Percentiles rank a stretch among this genome's conserved stretches.
phyloP scores from a whole-genome alignment of 1,140 invertebrate genomes.

The Drosophila insularis region DNA sequence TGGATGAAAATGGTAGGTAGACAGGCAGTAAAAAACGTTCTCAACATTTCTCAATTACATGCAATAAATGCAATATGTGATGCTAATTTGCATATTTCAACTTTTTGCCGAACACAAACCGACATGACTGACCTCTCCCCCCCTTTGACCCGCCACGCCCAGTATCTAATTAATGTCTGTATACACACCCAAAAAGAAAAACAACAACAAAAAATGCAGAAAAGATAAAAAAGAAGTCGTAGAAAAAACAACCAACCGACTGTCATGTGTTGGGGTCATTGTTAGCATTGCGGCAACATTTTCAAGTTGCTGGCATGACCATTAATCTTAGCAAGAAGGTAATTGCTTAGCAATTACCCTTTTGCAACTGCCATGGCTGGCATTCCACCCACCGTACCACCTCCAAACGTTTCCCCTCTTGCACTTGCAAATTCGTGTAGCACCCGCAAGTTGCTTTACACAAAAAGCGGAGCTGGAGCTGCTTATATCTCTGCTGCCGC shows the following conservation, averaged over 20 bases:
- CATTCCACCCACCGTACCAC: background rate
- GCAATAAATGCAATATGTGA: slow-evolving; percentile 26
- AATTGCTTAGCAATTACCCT: slow-evolving; percentile 79
- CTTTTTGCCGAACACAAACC: slow-evolving; percentile 27
- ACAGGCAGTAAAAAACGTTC: slow-evolving; percentile 12
- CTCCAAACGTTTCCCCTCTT: background rate
- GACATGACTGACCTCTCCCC: background rate
- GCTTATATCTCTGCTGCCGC: slow-evolving; percentile 55
- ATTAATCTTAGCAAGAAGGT: slow-evolving; percentile 70
- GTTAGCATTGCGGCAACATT: slow-evolving; percentile 76
- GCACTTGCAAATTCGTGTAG: slow-evolving; percentile 49
- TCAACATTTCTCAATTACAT: slow-evolving; percentile 29
- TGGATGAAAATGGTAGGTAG: background rate
- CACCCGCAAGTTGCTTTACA: slow-evolving; percentile 17
- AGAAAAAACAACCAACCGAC: slow-evolving; percentile 13
- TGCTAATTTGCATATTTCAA: slow-evolving; percentile 49
- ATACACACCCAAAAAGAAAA: slow-evolving; percentile 27
- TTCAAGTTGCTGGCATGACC: slow-evolving; percentile 48
- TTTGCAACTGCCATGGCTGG: slow-evolving; percentile 39
- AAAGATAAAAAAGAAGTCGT: slow-evolving; percentile 10
- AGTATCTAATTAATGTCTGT: slow-evolving; percentile 53
- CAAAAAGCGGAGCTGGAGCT: slow-evolving; percentile 37
- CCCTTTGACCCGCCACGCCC: slow-evolving; percentile 19
- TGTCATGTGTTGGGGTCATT: slow-evolving; percentile 64
- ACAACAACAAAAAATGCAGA: background rate